These are phyloP conservation scores for Sebastes paucispinis DNA, from an alignment of 2,797 vertebrate species.

Conservation along the genomic window DNA sequence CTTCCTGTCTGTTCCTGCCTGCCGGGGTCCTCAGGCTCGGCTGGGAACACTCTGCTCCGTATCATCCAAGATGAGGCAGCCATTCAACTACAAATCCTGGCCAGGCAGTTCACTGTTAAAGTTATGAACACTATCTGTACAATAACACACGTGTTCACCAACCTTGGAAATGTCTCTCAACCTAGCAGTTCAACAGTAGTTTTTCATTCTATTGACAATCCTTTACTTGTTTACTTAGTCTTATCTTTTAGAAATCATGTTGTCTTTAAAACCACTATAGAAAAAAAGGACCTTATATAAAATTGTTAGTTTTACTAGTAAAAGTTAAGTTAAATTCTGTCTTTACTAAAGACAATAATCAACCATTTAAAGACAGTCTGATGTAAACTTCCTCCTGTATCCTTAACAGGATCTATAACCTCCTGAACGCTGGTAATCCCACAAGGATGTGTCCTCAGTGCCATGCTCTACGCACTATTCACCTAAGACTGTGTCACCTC, in stretches of 20 bases:
- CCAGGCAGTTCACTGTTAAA: background rate
- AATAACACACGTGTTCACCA: background rate
- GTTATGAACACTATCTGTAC: background rate
- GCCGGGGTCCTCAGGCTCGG: background rate
- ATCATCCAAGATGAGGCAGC: background rate
- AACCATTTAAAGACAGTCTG: background rate
- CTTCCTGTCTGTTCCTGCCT: slow-evolving; percentile 9
- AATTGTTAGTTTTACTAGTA: background rate
- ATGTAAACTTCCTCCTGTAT: background rate
- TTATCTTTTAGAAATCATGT: background rate
- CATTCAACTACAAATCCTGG: background rate
- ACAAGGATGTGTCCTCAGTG: no score
- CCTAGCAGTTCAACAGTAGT: background rate
- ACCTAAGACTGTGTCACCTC: background rate
- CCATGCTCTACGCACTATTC: background rate
- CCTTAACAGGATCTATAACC: accelerated
- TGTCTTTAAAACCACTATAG: background rate
- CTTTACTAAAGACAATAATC: background rate
- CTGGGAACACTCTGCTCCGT: background rate
- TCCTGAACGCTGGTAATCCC: background rate
- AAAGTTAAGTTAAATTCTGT: background rate
- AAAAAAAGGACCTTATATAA: background rate
- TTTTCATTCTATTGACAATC: background rate
- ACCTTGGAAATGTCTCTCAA: background rate
- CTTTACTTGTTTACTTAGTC: no score